Evolutionary conservation across 2,113 vertebrate genomes (phyloP), one percentile per base, ranked within the genome.

Genomic region (Hyla sarda): DNA sequence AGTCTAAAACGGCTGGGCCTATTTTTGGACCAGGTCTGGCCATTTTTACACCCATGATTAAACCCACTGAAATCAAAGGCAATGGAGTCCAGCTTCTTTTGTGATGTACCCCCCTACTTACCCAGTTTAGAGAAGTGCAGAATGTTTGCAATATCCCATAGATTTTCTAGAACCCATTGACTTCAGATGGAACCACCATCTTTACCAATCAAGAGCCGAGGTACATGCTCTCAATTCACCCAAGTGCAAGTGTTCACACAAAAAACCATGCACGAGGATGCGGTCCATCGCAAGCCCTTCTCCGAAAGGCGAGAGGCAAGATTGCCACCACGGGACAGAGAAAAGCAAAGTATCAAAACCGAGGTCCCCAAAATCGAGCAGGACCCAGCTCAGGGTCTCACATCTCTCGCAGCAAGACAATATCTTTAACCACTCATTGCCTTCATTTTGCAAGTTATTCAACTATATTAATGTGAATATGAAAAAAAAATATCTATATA

Each of bases 401-500:
- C n/a, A 65, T 28, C 58, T 17, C 11, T 62, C 10, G 12, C 2
- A 25, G 12, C 13, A 65, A 65, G n/a, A 25, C 60, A 14, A 14
- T 50, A 28, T 75, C 25, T 48, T 50, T 75, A 25, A 48, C 73
- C 73, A 50, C 47, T 75, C 45, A 19, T 54, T 32, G 28, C 48
- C 28, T 32, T 81, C 47, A 81, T 81, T 62, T 56, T 47, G 13
- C 34, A n/a, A 28, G 13, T 65, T 80, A 80, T 80, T 65, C 30
- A 47, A 47, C 78, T 37, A 58, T 62, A 62, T 81, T 81, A 81
- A 81, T 81, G 62, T 52, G 30, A 50, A 71, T 82, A 32, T 54
- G 16, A 69, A 69, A 69, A 67, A 9, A 65, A 62, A 3, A 69
- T 47, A 84, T 81, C 56, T 81, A 83, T 85, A 78, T 85, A 85